phyloP scores from a whole-genome alignment of 2,113 vertebrate genomes.

The Rattus norvegicus region DNA sequence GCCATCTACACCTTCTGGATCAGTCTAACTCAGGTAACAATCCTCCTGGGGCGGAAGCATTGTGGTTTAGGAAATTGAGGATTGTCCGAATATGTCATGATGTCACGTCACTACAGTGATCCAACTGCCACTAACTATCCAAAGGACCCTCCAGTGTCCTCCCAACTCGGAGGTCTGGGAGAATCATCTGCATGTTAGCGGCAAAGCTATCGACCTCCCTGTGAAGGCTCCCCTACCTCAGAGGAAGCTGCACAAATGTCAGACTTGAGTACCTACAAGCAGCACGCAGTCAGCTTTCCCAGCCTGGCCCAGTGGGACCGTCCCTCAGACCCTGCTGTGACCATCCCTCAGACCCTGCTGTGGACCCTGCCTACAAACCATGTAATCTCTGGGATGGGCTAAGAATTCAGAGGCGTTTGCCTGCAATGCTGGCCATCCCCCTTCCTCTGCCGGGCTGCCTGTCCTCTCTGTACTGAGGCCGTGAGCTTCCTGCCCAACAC shows the following conservation, averaged over 20 bases:
- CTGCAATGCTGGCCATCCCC: neutral
- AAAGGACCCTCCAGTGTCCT: neutral
- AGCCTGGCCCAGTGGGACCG: neutral
- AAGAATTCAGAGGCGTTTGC: neutral
- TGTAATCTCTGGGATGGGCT: neutral
- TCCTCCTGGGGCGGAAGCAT: neutral
- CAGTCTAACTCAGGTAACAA: neutral
- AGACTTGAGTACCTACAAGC: neutral
- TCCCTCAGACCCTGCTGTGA: neutral
- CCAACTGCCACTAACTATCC: neutral
- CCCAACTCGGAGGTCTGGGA: neutral
- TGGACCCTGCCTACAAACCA: neutral
- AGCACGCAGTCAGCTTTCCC: accelerated
- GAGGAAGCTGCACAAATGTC: neutral
- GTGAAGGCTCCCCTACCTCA: neutral
- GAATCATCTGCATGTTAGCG: neutral
- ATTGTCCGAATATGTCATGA: neutral
- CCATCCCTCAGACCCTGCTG: no score
- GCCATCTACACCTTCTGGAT: neutral
- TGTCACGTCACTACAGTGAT: neutral
- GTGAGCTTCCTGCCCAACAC: accelerated
- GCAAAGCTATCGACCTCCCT: neutral
- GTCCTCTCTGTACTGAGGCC: neutral
- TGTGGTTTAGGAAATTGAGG: neutral
- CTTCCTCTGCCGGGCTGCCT: neutral